Percentiles rank a stretch among this genome's conserved stretches.
Evolutionary conservation across 1,140 invertebrate species (phyloP).

Genomic region (Bombus superbus): DNA sequence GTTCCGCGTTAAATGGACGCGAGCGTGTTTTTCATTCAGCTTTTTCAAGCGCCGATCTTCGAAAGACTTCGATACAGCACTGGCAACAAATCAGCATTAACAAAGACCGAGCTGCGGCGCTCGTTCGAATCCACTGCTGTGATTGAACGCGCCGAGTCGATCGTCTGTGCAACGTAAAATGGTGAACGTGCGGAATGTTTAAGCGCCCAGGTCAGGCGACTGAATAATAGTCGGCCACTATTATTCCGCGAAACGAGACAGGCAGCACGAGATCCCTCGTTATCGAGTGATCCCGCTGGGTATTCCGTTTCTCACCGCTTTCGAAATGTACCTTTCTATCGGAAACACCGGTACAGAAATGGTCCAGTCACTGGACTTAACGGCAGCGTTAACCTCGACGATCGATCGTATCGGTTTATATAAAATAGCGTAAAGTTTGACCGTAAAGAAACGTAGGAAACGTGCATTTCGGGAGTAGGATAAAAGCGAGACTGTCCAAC

Average conservation of each 20-base stretch:
- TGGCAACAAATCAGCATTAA: conserved; percentile 48
- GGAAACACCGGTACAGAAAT: neutral
- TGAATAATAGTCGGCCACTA: neutral
- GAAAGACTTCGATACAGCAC: neutral
- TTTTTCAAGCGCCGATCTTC: neutral
- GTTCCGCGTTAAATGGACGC: neutral
- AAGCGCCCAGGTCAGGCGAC: neutral
- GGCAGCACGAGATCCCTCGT: conserved; percentile 9
- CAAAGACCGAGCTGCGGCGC: neutral
- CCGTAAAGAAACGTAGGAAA: neutral
- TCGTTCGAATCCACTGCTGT: neutral
- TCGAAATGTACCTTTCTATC: neutral
- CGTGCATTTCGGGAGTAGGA: neutral
- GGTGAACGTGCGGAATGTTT: conserved; percentile 19
- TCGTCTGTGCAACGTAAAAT: conserved; percentile 10
- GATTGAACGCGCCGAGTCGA: neutral
- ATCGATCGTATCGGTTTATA: conserved; percentile 11
- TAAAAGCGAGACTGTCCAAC: too few species aligned
- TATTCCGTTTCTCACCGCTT: neutral
- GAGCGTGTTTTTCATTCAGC: neutral
- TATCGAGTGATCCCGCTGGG: neutral
- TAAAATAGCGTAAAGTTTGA: neutral
- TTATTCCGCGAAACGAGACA: neutral
- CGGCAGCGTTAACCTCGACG: neutral
- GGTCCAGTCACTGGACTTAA: neutral